Evolutionary conservation across 2,113 vertebrate genomes (phyloP).

Genomic region (Zosterops borbonicus): DNA sequence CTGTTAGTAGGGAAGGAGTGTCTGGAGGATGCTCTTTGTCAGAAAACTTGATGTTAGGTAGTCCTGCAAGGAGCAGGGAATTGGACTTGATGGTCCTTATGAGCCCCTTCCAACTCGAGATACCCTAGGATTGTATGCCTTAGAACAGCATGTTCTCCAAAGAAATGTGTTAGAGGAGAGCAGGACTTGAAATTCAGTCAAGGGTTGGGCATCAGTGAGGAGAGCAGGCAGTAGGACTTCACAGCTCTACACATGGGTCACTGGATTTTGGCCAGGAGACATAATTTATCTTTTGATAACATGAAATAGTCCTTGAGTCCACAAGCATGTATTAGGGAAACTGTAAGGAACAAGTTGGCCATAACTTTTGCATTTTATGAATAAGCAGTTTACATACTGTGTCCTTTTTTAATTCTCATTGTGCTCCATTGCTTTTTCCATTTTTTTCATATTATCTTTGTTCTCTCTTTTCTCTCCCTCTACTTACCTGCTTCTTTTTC

Average conservation of each 20-base stretch:
- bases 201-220: not conserved
- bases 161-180: not conserved
- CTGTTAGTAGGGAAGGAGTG: not conserved
- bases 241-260: rapidly evolving
- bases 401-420: not conserved
- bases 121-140: not conserved
- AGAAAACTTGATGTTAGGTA: rapidly evolving
- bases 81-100: rapidly evolving
- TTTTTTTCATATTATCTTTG: not conserved
- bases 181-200: not conserved
- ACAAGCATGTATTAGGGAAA: not conserved
- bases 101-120: rapidly evolving
- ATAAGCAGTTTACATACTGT: not conserved
- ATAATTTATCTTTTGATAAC: not conserved
- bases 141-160: not conserved
- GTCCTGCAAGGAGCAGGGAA: not conserved
- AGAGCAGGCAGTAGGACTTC: not conserved
- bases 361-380: not conserved
- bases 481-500: not conserved
- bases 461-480: not conserved
- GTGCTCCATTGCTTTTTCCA: not conserved
- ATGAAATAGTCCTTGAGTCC: not conserved
- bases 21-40: not conserved
- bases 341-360: not conserved
- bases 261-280: not conserved